phyloP scores from a whole-genome alignment of 2,113 vertebrate species.

The Scomber japonicus region DNA sequence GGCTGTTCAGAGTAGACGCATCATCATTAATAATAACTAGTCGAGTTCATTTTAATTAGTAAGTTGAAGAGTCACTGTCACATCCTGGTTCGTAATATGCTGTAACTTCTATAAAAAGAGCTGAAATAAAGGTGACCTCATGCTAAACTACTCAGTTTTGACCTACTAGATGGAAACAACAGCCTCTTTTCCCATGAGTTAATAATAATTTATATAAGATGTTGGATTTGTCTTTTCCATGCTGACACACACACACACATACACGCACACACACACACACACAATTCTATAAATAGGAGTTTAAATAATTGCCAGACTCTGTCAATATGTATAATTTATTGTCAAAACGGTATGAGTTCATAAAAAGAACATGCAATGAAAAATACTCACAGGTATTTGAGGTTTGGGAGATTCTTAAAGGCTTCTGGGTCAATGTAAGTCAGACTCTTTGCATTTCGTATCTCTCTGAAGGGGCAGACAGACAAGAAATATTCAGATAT shows the following conservation, averaged over 20 bases:
- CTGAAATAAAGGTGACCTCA: neutral
- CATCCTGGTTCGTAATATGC: neutral
- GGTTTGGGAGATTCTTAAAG: constrained; percentile 90
- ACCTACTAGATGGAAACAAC: constrained; percentile 16
- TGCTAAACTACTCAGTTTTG: neutral
- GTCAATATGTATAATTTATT: constrained; percentile 18
- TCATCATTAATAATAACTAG: neutral
- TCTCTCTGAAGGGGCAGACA: constrained; percentile 88
- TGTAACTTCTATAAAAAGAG: neutral
- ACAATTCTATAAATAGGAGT: constrained; percentile 15
- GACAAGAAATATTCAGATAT: neutral
- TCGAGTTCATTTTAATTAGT: neutral
- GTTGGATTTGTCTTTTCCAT: constrained; percentile 4
- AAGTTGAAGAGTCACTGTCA: neutral
- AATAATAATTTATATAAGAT: neutral
- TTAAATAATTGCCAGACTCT: constrained; percentile 27
- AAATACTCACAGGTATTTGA: constrained; percentile 95
- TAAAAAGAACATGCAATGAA: neutral
- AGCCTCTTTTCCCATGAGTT: neutral
- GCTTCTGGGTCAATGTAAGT: constrained; percentile 89
- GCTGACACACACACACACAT: neutral
- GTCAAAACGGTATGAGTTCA: neutral
- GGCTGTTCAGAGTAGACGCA: neutral
- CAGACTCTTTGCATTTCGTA: constrained; percentile 92
- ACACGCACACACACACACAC: no score